phyloP scores from a whole-genome alignment of 1,140 invertebrate species.

The Papilio polytes region DNA sequence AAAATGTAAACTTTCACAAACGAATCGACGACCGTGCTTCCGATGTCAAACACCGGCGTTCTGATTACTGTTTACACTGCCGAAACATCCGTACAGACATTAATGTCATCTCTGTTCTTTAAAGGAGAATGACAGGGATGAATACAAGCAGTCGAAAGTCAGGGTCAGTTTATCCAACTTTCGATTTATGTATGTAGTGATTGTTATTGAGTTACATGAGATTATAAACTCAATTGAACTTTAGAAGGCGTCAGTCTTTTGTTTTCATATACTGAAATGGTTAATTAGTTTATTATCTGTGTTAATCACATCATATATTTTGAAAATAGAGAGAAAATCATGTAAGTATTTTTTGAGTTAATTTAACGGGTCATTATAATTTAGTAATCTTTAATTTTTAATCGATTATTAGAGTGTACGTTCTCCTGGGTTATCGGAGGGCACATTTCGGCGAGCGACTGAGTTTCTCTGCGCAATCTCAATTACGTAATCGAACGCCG shows the following conservation, averaged over 20 bases:
- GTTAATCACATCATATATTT: too few species aligned
- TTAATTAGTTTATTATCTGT: too few species aligned
- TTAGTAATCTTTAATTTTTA: not conserved
- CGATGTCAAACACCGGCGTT: slow-evolving; percentile 2
- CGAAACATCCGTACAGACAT: not conserved
- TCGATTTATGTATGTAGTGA: not conserved
- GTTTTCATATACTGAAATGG: too few species aligned
- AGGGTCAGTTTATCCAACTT: not conserved
- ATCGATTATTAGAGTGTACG: not conserved
- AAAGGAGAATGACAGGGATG: too few species aligned
- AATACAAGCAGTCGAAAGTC: too few species aligned
- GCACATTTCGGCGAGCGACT: not conserved
- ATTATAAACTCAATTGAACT: too few species aligned
- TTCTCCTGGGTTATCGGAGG: not conserved
- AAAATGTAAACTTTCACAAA: slow-evolving; percentile 30
- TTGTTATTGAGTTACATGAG: not conserved
- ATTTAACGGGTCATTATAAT: too few species aligned
- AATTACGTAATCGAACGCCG: slow-evolving; percentile 12
- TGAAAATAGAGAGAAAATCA: too few species aligned
- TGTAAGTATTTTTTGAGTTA: too few species aligned
- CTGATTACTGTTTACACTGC: not conserved
- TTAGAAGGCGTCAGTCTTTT: too few species aligned
- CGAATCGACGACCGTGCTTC: not conserved
- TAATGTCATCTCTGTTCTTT: not conserved
- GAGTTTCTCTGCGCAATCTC: slow-evolving; percentile 11